A percentile compares a stretch with the other conserved stretches of the same genome.
These are phyloP conservation scores for Chloromyia formosa DNA, from an alignment of 2,888 invertebrate genomes.

Conservation along the genomic window DNA sequence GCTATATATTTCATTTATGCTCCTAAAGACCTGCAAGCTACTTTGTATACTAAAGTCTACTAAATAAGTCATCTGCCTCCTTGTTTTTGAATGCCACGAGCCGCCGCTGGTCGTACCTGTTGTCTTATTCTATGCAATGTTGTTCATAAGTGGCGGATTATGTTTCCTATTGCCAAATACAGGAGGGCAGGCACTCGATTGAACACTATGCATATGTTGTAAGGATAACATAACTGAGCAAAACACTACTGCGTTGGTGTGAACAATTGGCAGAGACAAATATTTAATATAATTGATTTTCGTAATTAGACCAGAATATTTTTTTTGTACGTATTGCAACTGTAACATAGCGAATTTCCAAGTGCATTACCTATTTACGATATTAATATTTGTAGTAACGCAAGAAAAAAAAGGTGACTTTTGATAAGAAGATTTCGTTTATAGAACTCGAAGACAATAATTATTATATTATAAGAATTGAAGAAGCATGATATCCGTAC, in stretches of 20 bases:
- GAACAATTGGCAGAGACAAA: not conserved
- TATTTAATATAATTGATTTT: not conserved
- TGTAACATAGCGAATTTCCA: constrained; percentile 35
- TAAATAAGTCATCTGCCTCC: too few relatives aligned
- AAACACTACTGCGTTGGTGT: not conserved
- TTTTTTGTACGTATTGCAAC: constrained; percentile 37
- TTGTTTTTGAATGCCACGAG: too few relatives aligned
- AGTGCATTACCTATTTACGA: constrained; percentile 35
- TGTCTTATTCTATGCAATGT: constrained; percentile 75
- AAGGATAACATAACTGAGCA: constrained; percentile 1
- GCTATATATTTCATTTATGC: too few relatives aligned
- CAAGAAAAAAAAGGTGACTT: constrained; percentile 29
- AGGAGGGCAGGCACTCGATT: constrained; percentile 72
- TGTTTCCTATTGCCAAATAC: constrained; percentile 81
- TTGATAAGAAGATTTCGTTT: too few relatives aligned
- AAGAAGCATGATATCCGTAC: too few relatives aligned
- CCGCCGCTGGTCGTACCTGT: too few relatives aligned
- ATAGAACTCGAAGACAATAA: too few relatives aligned
- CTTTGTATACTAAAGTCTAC: too few relatives aligned
- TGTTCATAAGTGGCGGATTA: constrained; percentile 76
- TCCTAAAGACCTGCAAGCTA: too few relatives aligned
- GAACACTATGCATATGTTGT: not conserved
- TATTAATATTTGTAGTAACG: constrained; percentile 29
- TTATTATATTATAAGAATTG: constrained; percentile 22
- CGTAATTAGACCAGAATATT: not conserved